These are phyloP conservation scores for Tachina lurida DNA, from an alignment of 2,888 invertebrate species.

Conservation along the genomic window DNA sequence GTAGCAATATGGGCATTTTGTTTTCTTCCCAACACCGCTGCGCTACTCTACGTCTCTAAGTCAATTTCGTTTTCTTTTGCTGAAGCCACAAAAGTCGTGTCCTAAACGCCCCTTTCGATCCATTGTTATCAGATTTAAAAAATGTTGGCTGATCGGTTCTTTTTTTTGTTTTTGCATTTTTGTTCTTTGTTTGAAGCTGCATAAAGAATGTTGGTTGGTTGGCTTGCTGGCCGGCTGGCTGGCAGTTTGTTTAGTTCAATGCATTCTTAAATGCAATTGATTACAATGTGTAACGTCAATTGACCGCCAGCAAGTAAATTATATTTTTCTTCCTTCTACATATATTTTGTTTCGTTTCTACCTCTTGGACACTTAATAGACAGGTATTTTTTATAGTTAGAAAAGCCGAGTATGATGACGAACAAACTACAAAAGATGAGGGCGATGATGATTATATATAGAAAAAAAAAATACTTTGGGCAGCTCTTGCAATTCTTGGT, in stretches of 20 bases:
- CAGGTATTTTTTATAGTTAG: slow-evolving; percentile 24
- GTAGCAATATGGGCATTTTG: slow-evolving; percentile 26
- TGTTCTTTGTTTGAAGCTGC: slow-evolving; percentile 31
- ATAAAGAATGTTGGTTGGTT: slow-evolving; percentile 48
- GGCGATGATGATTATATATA: slow-evolving; percentile 64
- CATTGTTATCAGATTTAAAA: slow-evolving; percentile 78
- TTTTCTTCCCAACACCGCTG: slow-evolving; percentile 11
- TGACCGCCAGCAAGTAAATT: slow-evolving; percentile 67
- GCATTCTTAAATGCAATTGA: slow-evolving; percentile 65
- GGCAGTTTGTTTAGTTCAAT: slow-evolving; percentile 39
- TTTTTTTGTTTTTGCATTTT: slow-evolving; percentile 32
- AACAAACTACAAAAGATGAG: slow-evolving; percentile 56
- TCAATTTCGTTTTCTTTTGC: slow-evolving; percentile 52
- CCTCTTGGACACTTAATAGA: slow-evolving; percentile 37
- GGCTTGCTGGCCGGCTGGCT: too few relatives aligned
- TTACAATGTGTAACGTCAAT: slow-evolving; percentile 60
- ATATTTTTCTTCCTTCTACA: slow-evolving; percentile 48
- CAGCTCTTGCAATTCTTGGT: slow-evolving; percentile 48
- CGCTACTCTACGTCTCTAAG: slow-evolving; percentile 45
- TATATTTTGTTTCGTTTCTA: background rate
- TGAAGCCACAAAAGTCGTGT: slow-evolving; percentile 76
- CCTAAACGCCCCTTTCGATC: slow-evolving; percentile 80
- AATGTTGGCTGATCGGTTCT: slow-evolving; percentile 68
- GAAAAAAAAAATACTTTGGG: slow-evolving; percentile 4
- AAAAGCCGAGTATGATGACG: slow-evolving; percentile 51